Evolutionary conservation across 37 sponge, comb jelly and placozoan species (phyloP), one percentile per base, ranked within the genome.

Genomic region (Aplysina aerophoba): DNA sequence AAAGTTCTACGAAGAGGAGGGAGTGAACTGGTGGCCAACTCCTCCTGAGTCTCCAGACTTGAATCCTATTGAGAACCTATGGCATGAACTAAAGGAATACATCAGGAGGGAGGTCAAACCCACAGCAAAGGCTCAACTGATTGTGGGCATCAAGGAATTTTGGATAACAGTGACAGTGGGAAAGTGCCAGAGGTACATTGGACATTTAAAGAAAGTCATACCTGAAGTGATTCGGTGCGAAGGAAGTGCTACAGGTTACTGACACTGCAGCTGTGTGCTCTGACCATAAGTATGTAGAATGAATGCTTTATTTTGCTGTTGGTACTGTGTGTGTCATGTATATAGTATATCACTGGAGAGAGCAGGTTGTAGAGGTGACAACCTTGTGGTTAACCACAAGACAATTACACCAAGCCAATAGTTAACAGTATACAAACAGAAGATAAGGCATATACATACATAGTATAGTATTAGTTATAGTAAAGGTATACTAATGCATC

Each of bases 21-120:
- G 80, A 35, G 54, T 86, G 44, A 86, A 86, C 35, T 86, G 87
- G 87, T 86, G 87, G 87, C 36, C 63, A 58, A 86, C 87, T 19
- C 87, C 87, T 22, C 67, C 87, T 14, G 87, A 80, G 55, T 54
- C 56, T 22, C 87, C 87, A 0, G 87, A 86, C 56, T 34, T 85
- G 22, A 85, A 85, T 50, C 85, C 85, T 62, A 85, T 85, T 27
- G 84, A 68, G 54, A 83, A 83, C 25, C 30, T 83, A 12, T 83
- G 84, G 84, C 82, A 82, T 61, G 65, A 82, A 40, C 65, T 82
- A 20, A 65, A 65, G 22, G 66, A 65, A 16, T 65, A 20, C 22
- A 65, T 65, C 22, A 11, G 66, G 22, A 65, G 66, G 22, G 66
- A 30, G 66, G 66, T 16, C 11, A 65, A 65, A 30, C 66, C 66